phyloP scores from a whole-genome alignment of 30 jellyfish, hydroid and myxozoan genomes.

The Hydractinia symbiolongicarpus region DNA sequence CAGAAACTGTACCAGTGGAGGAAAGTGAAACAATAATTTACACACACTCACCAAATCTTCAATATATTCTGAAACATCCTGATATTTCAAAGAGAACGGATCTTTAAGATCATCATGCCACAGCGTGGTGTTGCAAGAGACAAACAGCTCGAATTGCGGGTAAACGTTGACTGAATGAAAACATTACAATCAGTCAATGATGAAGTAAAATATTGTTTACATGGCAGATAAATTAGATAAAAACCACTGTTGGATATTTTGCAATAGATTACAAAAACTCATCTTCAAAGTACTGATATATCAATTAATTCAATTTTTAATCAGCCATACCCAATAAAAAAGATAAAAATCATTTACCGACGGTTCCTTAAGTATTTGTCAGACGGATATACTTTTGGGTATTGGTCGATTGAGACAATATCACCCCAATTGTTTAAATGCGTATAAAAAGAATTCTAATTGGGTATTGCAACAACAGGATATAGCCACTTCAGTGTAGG shows the following conservation, averaged over 20 bases:
- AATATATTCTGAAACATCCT: neutral
- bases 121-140: neutral
- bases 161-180: neutral
- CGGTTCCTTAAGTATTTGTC: too few species aligned
- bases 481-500: too few species aligned
- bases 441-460: too few species aligned
- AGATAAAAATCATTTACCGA: too few species aligned
- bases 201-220: neutral
- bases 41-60: neutral
- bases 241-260: neutral
- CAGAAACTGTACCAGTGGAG: neutral
- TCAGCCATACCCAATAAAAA: too few species aligned
- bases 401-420: too few species aligned
- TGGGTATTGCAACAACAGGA: too few species aligned
- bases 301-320: too few species aligned
- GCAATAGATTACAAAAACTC: neutral
- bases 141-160: slow-evolving; percentile 2
- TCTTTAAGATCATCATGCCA: neutral
- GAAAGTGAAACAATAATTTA: neutral
- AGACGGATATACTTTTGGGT: too few species aligned
- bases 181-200: neutral
- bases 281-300: too few species aligned
- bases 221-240: neutral
- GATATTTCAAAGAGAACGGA: neutral
- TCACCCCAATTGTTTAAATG: too few species aligned